Evolutionary conservation across 2,797 vertebrate species (phyloP).

Genomic region (Typhlichthys subterraneus): DNA sequence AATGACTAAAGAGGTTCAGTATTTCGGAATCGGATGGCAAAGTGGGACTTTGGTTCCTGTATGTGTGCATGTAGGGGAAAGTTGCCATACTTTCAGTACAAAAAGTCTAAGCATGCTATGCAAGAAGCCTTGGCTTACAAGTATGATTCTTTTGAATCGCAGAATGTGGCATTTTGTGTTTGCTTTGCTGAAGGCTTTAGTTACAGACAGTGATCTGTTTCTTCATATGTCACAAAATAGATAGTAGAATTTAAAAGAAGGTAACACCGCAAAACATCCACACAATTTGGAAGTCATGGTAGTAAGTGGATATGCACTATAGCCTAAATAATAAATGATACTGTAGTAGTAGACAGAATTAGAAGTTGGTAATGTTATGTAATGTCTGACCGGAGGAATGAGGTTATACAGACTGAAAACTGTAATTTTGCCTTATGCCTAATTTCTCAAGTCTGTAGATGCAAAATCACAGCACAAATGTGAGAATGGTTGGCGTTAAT

Average conservation of each 20-base stretch:
- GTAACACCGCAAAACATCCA: no score
- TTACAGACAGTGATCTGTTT: not conserved
- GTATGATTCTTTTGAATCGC: constrained; percentile 25
- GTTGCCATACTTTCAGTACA: constrained; percentile 16
- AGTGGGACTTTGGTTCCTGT: not conserved
- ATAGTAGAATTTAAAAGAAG: constrained; percentile 11
- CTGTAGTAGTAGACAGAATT: not conserved
- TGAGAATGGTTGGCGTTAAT: constrained; percentile 25
- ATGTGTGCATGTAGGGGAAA: constrained; percentile 18
- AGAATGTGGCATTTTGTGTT: constrained; percentile 23
- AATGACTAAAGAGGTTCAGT: constrained; percentile 39
- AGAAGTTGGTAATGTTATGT: constrained; percentile 18
- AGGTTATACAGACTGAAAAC: constrained; percentile 34
- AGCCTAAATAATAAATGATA: not conserved
- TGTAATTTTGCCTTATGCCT: constrained; percentile 37
- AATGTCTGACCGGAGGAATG: constrained; percentile 25
- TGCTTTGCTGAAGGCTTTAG: constrained; percentile 26
- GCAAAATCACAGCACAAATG: constrained; percentile 17
- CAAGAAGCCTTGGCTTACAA: constrained; percentile 18
- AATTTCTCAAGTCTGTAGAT: constrained; percentile 21
- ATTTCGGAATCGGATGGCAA: constrained; percentile 21
- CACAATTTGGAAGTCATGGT: no score
- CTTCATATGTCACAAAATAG: constrained; percentile 12
- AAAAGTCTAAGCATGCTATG: constrained; percentile 10
- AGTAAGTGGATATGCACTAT: no score